phyloP scores from a whole-genome alignment of 2,113 vertebrate genomes.

The Pseudorhombus dupliciocellatus region DNA sequence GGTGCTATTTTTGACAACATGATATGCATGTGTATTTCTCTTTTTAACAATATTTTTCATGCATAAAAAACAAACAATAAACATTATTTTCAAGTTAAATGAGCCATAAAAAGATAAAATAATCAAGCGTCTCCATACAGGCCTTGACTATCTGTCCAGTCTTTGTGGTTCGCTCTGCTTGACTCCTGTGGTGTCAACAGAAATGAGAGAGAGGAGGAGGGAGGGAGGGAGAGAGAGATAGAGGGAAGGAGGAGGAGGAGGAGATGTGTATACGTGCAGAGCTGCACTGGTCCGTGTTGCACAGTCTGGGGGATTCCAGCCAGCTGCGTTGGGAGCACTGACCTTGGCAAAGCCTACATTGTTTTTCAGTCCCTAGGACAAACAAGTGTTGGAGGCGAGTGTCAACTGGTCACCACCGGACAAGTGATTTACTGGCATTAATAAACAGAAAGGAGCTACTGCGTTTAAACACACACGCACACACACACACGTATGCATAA shows the following conservation, averaged over 20 bases:
- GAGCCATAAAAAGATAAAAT: background rate
- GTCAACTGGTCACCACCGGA: slow-evolving; percentile 44
- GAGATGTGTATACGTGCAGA: slow-evolving; percentile 77
- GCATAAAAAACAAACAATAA: background rate
- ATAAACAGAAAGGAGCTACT: slow-evolving; percentile 11
- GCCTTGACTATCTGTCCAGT: slow-evolving; percentile 35
- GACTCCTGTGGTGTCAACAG: slow-evolving; percentile 47
- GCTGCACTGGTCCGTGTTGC: slow-evolving; percentile 68
- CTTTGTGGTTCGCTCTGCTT: slow-evolving; percentile 32
- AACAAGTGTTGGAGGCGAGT: slow-evolving; percentile 63
- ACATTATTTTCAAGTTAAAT: background rate
- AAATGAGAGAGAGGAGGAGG: slow-evolving; percentile 33
- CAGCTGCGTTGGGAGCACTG: slow-evolving; percentile 74
- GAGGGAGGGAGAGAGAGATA: slow-evolving; percentile 36
- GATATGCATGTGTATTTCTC: background rate
- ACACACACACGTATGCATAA: background rate
- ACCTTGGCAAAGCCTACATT: slow-evolving; percentile 73
- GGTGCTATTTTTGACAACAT: background rate
- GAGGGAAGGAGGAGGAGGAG: slow-evolving; percentile 42
- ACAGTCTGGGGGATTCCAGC: slow-evolving; percentile 70
- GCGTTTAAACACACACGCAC: background rate
- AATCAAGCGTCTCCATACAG: background rate
- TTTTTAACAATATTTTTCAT: background rate
- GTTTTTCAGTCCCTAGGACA: slow-evolving; percentile 63
- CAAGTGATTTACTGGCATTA: slow-evolving; percentile 43